phyloP scores from a whole-genome alignment of 2,797 vertebrate genomes.

The Oreochromis grahami region DNA sequence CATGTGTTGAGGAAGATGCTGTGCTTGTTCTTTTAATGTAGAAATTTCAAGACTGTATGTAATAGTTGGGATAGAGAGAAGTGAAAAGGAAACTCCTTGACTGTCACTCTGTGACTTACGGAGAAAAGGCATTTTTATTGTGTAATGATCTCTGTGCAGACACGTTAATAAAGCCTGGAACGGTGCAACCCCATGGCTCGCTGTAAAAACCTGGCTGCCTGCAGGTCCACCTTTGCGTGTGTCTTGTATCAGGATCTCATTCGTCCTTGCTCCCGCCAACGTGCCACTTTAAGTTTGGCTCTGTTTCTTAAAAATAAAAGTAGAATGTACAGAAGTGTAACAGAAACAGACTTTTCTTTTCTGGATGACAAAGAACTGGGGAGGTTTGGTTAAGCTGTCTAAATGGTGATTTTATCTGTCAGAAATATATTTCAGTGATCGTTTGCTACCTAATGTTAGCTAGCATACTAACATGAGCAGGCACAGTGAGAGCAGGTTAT shows the following conservation, averaged over 20 bases:
- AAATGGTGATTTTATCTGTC: rapidly evolving
- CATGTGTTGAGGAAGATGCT: no score
- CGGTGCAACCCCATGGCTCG: rapidly evolving
- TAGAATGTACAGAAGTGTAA: no score
- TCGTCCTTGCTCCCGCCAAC: neutral
- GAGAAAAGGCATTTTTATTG: neutral
- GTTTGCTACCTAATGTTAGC: rapidly evolving
- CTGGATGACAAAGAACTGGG: neutral
- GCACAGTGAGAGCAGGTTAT: neutral
- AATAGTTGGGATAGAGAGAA: no score
- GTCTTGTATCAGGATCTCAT: neutral
- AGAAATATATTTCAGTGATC: neutral
- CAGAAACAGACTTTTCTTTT: neutral
- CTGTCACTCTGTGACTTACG: no score
- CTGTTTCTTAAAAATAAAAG: neutral
- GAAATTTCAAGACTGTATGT: no score
- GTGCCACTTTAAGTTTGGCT: neutral
- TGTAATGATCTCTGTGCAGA: neutral
- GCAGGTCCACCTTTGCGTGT: neutral
- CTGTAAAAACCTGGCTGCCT: neutral
- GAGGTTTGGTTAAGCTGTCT: rapidly evolving
- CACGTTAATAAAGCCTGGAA: neutral
- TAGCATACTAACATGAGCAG: neutral
- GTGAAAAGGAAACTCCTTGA: no score
- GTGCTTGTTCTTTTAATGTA: no score